Percentiles rank a stretch among this genome's conserved stretches.
phyloP scores from a whole-genome alignment of 1,140 invertebrate genomes.

The Adelges cooleyi region DNA sequence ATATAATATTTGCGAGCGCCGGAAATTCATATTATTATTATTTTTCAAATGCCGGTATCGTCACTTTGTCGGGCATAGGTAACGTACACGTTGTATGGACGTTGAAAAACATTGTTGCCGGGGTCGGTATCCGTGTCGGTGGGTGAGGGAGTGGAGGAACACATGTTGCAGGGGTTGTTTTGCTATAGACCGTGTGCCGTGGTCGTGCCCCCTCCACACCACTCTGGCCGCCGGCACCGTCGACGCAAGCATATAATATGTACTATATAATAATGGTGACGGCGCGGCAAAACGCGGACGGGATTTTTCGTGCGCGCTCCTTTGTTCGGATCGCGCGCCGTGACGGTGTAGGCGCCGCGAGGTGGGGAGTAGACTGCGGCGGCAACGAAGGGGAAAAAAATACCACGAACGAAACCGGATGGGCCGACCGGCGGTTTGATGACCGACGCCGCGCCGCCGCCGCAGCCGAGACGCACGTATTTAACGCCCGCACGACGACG shows the following conservation, averaged over 20 bases:
- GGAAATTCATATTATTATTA: too few relatives aligned
- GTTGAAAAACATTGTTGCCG: too few relatives aligned
- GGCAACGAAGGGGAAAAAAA: background rate
- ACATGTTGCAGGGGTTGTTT: slow-evolving; percentile 24
- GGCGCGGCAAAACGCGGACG: background rate
- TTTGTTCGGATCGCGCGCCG: background rate
- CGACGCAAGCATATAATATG: background rate
- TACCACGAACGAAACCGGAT: slow-evolving; percentile 19
- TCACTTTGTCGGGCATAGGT: too few relatives aligned
- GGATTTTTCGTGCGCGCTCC: slow-evolving; percentile 4
- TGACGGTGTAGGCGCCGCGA: background rate
- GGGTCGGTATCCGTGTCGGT: too few relatives aligned
- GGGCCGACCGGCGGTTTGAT: slow-evolving; percentile 23
- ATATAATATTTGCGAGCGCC: too few relatives aligned
- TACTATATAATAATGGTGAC: background rate
- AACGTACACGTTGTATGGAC: too few relatives aligned
- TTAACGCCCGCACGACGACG: slow-evolving; percentile 8
- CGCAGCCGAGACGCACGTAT: background rate
- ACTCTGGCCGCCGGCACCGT: too few relatives aligned
- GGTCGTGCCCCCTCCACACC: too few relatives aligned
- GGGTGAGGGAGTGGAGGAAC: background rate
- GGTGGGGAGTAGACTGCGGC: background rate
- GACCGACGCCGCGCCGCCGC: background rate
- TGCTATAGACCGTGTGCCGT: too few relatives aligned
- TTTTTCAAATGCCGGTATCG: too few relatives aligned